Conservation (phyloP, 2,797 vertebrate species). For the Poecilia wingei region DNA sequence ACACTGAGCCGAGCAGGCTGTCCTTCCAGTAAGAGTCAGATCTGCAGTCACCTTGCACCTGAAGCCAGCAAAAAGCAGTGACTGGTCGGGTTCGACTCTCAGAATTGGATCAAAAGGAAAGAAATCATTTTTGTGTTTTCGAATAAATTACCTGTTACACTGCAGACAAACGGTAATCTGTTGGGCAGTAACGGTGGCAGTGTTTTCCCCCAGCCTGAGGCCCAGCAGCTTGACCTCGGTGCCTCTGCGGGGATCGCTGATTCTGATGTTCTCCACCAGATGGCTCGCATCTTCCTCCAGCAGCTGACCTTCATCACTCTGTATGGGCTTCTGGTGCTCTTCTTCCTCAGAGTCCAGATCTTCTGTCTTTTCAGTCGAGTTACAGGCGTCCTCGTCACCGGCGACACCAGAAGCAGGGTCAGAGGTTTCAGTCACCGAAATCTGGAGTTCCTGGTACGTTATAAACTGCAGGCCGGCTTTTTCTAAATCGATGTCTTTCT, state of each 20-base stretch:
- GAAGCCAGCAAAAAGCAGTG: slow-evolving; percentile 1
- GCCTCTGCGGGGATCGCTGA: slow-evolving; percentile 77
- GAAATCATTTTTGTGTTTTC: not conserved
- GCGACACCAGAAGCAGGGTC: slow-evolving; percentile 5
- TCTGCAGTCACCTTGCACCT: slow-evolving; percentile 86
- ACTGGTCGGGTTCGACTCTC: not conserved
- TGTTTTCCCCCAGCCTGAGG: slow-evolving; percentile 81
- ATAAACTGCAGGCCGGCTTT: slow-evolving; percentile 85
- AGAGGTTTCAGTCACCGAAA: slow-evolving; percentile 62
- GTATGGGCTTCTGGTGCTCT: slow-evolving; percentile 35
- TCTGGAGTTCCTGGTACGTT: slow-evolving; percentile 83
- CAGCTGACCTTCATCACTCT: slow-evolving; percentile 44
- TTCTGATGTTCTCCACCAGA: slow-evolving; percentile 80
- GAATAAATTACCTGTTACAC: slow-evolving; percentile 77
- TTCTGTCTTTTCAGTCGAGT: slow-evolving; percentile 18
- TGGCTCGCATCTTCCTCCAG: slow-evolving; percentile 43
- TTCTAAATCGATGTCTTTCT: slow-evolving; percentile 84
- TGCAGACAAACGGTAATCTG: slow-evolving; percentile 82
- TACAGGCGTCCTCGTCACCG: slow-evolving; percentile 1
- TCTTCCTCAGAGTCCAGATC: slow-evolving; percentile 9
- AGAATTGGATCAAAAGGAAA: not conserved
- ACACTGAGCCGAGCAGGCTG: slow-evolving; percentile 79
- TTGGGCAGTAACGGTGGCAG: slow-evolving; percentile 75
- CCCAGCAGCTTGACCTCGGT: slow-evolving; percentile 84
- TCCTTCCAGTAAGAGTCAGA: slow-evolving; percentile 74